Evolutionary conservation across 2,888 invertebrate species (phyloP).

Genomic region (Drosophila fungiperda): DNA sequence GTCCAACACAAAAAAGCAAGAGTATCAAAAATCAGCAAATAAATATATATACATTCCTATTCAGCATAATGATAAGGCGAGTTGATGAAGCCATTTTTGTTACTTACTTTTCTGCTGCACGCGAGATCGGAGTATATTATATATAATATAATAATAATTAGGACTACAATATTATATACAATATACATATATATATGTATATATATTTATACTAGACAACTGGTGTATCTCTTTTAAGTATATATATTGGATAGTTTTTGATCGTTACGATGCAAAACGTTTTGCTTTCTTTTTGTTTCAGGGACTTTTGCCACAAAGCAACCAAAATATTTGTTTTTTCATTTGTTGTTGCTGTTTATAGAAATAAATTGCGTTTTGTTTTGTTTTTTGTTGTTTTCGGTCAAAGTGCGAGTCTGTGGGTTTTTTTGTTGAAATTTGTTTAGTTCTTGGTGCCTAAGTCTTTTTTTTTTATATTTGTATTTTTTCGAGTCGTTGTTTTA

Average conservation of each 20-base stretch:
- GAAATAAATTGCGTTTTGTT: constrained; percentile 49
- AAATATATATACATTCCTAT: not conserved
- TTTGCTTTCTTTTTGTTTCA: not conserved
- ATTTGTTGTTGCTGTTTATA: constrained; percentile 40
- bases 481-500: not conserved
- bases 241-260: not conserved
- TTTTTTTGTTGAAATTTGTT: constrained; percentile 34
- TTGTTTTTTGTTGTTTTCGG: constrained; percentile 33
- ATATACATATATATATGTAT: not conserved
- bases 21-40: not conserved
- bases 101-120: not conserved
- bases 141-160: not conserved
- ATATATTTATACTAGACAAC: not conserved
- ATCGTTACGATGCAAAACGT: constrained; percentile 1
- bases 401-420: constrained; percentile 37
- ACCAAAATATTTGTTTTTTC: constrained; percentile 24
- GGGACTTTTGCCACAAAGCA: constrained; percentile 30
- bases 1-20: not conserved
- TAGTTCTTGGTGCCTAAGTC: constrained; percentile 6
- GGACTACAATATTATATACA: not conserved
- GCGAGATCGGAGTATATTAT: not conserved
- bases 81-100: not conserved
- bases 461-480: not conserved
- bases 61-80: not conserved
- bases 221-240: not conserved